These are phyloP conservation scores for Latrodectus hesperus DNA, from an alignment of 2,888 invertebrate genomes.

Conservation along the genomic window DNA sequence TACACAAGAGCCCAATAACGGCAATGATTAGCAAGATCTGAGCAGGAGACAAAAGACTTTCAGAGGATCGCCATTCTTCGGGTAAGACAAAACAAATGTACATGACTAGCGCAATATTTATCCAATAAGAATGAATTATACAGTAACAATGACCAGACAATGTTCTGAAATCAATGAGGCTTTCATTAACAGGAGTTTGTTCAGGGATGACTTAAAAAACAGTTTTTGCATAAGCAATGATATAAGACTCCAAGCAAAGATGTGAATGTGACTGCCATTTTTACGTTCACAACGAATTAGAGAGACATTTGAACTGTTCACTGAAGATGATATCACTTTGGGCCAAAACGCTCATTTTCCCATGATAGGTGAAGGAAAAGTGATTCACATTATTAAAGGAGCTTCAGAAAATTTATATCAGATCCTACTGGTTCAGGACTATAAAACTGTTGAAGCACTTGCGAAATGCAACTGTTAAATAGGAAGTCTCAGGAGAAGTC, in stretches of 20 bases:
- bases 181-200: background rate
- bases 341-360: background rate
- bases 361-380: background rate
- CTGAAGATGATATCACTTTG: background rate
- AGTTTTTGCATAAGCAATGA: background rate
- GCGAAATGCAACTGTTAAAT: background rate
- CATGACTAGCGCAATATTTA: background rate
- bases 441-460: background rate
- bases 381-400: slow-evolving; percentile 4
- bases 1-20: no score
- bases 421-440: background rate
- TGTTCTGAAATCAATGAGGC: background rate
- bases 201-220: background rate
- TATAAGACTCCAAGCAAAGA: background rate
- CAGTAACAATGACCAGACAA: background rate
- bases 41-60: no score
- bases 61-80: no score
- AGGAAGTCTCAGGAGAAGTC: background rate
- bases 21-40: no score
- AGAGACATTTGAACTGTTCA: background rate
- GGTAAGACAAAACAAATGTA: background rate
- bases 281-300: background rate
- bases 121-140: background rate
- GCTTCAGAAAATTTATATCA: background rate
- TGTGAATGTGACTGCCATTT: background rate